phyloP scores from a whole-genome alignment of 1,140 invertebrate species.

The Rhagoletis pomonella region DNA sequence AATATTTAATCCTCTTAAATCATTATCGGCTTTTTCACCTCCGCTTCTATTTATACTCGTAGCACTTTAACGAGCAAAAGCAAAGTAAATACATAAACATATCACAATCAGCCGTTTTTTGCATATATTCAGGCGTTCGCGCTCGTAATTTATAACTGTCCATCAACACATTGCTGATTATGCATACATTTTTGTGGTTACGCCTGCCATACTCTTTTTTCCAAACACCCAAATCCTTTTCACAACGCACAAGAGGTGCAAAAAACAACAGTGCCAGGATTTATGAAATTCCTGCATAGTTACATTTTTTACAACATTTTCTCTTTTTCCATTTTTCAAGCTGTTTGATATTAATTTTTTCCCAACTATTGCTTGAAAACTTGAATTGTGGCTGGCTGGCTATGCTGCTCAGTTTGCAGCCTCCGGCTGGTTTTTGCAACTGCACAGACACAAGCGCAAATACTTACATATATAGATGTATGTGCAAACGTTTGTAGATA shows the following conservation, averaged over 20 bases:
- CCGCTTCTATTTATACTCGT: neutral
- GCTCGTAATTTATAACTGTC: conserved; percentile 43
- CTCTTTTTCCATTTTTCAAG: neutral
- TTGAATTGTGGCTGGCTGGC: neutral
- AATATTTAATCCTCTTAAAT: too few species aligned
- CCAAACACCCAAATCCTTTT: conserved; percentile 3
- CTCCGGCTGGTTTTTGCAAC: neutral
- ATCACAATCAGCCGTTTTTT: conserved; percentile 30
- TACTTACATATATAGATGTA: neutral
- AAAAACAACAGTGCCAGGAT: neutral
- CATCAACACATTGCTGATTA: conserved; percentile 25
- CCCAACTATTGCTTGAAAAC: neutral
- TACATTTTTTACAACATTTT: neutral
- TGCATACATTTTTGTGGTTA: conserved; percentile 4
- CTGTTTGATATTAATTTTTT: neutral
- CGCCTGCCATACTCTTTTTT: neutral
- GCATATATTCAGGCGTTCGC: conserved; percentile 31
- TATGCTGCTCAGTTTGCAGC: conserved; percentile 5
- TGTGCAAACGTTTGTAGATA: neutral
- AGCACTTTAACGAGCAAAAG: neutral
- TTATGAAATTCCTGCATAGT: conserved; percentile 8
- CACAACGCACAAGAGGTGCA: neutral
- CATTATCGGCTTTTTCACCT: too few species aligned
- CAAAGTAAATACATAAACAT: neutral
- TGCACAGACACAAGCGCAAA: neutral